Percentiles rank a stretch among this genome's conserved stretches.
phyloP scores from a whole-genome alignment of 2,888 invertebrate genomes.

The Drosophila seclusa region DNA sequence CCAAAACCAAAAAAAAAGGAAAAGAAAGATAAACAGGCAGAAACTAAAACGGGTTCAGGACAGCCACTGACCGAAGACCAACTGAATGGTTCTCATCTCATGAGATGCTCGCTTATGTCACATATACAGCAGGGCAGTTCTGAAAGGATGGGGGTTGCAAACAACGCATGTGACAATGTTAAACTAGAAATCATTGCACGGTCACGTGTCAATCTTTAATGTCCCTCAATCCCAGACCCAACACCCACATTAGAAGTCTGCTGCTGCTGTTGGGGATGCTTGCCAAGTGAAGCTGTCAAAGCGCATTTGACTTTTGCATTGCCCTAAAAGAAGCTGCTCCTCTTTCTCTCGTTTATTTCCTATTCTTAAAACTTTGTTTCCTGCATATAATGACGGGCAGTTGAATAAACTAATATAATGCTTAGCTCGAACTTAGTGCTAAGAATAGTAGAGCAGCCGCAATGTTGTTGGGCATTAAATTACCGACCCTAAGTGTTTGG shows the following conservation, averaged over 20 bases:
- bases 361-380: conserved; percentile 24
- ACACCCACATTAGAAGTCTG: conserved; percentile 11
- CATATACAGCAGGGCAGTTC: conserved; percentile 13
- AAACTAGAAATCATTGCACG: conserved; percentile 84
- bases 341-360: conserved; percentile 6
- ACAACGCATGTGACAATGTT: conserved; percentile 77
- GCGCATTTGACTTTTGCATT: conserved; percentile 69
- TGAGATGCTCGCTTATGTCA: conserved; percentile 61
- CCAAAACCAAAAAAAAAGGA: conserved; percentile 57
- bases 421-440: conserved; percentile 30
- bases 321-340: conserved; percentile 9
- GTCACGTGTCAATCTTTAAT: conserved; percentile 84
- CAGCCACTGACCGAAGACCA: conserved; percentile 42
- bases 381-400: conserved; percentile 55
- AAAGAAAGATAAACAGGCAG: conserved; percentile 5
- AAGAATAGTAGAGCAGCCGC: conserved; percentile 6
- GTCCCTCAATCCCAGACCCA: conserved; percentile 21
- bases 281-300: conserved; percentile 64
- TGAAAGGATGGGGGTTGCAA: conserved; percentile 8
- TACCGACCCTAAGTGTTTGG: conserved; percentile 48
- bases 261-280: conserved; percentile 24
- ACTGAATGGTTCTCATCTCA: conserved; percentile 34
- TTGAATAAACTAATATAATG: conserved; percentile 59
- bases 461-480: conserved; percentile 42
- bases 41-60: conserved; percentile 8